Evolutionary conservation across 2,888 invertebrate species (phyloP), one percentile per base, ranked within the genome.

Genomic region (Anticlea derivata): DNA sequence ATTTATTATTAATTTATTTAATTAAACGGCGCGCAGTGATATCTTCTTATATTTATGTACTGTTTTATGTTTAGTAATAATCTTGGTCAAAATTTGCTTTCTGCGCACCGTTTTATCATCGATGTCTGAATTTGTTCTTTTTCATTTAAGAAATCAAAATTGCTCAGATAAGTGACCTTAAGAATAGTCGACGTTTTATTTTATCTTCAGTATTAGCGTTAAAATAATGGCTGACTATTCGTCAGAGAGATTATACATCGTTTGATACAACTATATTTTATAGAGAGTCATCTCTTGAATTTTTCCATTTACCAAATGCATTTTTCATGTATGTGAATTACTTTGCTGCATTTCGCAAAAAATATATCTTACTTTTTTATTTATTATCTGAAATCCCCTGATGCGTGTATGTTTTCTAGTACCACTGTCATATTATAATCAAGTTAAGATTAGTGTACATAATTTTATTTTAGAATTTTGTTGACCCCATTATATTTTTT

Each of bases 391-490:
- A 43, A 70, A 67, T 65, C 56, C 53, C 61, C 55, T 39, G 60
- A 68, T 38, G 58, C 43, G 50, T 58, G 60, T 57, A 43, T 54
- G 51, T 52, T 48, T 50, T 54, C 29, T 52, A 40, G 39, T 49
- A 47, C 27, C 40, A 54, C 43, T 51, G 44, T 51, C 48, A 50
- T 48, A 12, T 45, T 49, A 13, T 45, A 52, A 59, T 60, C 50
- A 31, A 37, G 53, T 59, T 58, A 58, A 78, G 74, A 73, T 76
- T 79, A 79, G 70, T 87, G 86, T 87, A 87, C 78, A 87, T 86
- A 83, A 73, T 78, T 75, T 78, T 75, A 76, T 80, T 75, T 74
- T 69, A 70, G 70, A 52, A 66, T 73, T 69, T 83, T 85, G 83
- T 86, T 87, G 80, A 83, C 71, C n/a, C 70, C 71, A 57, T 66